Evolutionary conservation across 2,797 vertebrate genomes (phyloP).

Genomic region (Gastrophryne carolinensis): DNA sequence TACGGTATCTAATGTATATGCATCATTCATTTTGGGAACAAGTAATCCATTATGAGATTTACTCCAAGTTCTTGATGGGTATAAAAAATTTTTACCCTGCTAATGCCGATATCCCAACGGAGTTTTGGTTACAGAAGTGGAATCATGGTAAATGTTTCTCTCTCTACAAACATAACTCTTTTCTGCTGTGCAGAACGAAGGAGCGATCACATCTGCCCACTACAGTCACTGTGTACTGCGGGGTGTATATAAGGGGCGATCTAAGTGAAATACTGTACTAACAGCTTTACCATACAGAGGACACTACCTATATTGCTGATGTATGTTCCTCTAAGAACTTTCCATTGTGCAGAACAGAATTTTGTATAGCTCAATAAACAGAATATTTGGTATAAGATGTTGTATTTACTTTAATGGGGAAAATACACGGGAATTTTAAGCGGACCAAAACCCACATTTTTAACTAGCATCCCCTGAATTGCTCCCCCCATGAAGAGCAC

Average conservation of each 20-base stretch:
- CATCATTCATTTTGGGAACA: not conserved
- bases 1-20: not conserved
- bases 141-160: not conserved
- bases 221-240: not conserved
- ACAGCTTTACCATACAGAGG: not conserved
- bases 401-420: not conserved
- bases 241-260: not conserved
- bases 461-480: too few species aligned
- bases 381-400: slow-evolving; percentile 24
- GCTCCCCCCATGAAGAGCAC: too few species aligned
- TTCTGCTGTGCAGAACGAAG: slow-evolving; percentile 42
- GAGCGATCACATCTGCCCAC: not conserved
- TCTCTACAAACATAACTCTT: not conserved
- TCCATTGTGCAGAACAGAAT: slow-evolving; percentile 3
- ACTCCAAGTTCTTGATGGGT: not conserved
- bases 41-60: not conserved
- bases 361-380: slow-evolving; percentile 57
- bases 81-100: not conserved
- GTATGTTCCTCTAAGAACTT: not conserved
- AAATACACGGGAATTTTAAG: too few species aligned
- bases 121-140: not conserved
- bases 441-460: too few species aligned
- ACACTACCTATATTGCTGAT: not conserved
- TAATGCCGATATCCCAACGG: not conserved
- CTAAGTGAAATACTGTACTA: not conserved